These are phyloP conservation scores for Sterna hirundo DNA, from an alignment of 2,113 vertebrate genomes.

Conservation along the genomic window DNA sequence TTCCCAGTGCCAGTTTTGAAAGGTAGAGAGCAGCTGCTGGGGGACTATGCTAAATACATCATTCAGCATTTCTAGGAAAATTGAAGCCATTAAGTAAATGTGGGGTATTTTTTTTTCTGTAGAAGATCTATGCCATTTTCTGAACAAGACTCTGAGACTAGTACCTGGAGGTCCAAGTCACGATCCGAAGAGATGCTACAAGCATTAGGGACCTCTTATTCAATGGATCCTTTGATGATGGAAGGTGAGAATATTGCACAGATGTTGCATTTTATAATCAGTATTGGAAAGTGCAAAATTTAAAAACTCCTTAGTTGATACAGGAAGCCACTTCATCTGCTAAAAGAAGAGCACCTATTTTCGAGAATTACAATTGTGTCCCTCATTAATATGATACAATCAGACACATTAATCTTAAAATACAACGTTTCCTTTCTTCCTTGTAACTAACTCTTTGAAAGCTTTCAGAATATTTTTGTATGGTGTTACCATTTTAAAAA, in stretches of 20 bases:
- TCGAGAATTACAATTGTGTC: background rate
- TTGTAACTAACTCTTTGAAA: background rate
- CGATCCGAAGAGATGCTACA: slow-evolving; percentile 84
- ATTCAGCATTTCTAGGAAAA: background rate
- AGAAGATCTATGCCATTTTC: slow-evolving; percentile 62
- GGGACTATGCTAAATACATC: background rate
- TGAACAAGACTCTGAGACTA: slow-evolving; percentile 79
- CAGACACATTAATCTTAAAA: background rate
- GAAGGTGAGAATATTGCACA: slow-evolving; percentile 79
- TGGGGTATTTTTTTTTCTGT: background rate
- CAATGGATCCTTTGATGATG: slow-evolving; percentile 80
- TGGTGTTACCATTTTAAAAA: background rate
- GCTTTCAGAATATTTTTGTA: background rate
- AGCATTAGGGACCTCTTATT: slow-evolving; percentile 79
- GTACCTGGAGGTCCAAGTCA: slow-evolving; percentile 68
- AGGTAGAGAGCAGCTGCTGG: slow-evolving; percentile 70
- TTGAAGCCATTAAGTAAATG: background rate
- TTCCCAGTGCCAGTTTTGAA: slow-evolving; percentile 74
- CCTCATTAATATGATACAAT: background rate
- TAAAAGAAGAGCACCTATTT: background rate
- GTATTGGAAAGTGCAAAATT: background rate
- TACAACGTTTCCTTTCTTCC: background rate
- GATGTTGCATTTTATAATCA: background rate
- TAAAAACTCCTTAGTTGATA: background rate
- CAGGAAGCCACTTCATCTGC: background rate